Evolutionary conservation across 1,140 invertebrate genomes (phyloP).

Genomic region (Drosophila pallidifrons): DNA sequence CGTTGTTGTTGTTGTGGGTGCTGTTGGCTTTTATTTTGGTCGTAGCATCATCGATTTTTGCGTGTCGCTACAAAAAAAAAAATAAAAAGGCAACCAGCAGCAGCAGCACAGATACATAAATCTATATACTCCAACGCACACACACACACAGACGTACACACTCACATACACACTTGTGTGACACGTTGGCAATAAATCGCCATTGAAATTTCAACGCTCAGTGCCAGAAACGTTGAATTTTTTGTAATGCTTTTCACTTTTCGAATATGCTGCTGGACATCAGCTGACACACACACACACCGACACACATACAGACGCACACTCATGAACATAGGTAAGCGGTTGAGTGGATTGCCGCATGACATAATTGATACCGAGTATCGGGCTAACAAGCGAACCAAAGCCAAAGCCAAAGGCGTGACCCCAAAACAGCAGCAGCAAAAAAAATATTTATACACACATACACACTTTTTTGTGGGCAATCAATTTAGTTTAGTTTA

Average conservation of each 20-base stretch:
- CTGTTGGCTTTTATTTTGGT: conserved; percentile 75
- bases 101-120: background rate
- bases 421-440: background rate
- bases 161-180: conserved; percentile 16
- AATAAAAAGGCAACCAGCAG: conserved; percentile 19
- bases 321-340: conserved; percentile 1
- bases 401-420: conserved; percentile 5
- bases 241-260: conserved; percentile 1
- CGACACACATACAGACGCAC: conserved; percentile 7
- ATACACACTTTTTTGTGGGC: background rate
- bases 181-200: conserved; percentile 73
- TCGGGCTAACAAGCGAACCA: conserved; percentile 28
- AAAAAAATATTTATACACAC: background rate
- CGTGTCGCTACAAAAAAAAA: conserved; percentile 37
- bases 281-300: conserved; percentile 14
- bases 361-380: conserved; percentile 41
- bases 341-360: conserved; percentile 6
- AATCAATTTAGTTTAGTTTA: conserved; percentile 18
- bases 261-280: conserved; percentile 7
- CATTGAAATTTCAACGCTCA: conserved; percentile 69
- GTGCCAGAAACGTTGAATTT: conserved; percentile 34
- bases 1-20: conserved; percentile 61
- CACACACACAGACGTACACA: background rate
- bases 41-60: conserved; percentile 73
- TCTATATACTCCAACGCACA: conserved; percentile 1